A percentile compares a stretch with the other conserved stretches of the same genome.
These are phyloP conservation scores for Stichodactyla helianthus DNA, from an alignment of 64 coral and sea anemone genomes.

Conservation along the genomic window DNA sequence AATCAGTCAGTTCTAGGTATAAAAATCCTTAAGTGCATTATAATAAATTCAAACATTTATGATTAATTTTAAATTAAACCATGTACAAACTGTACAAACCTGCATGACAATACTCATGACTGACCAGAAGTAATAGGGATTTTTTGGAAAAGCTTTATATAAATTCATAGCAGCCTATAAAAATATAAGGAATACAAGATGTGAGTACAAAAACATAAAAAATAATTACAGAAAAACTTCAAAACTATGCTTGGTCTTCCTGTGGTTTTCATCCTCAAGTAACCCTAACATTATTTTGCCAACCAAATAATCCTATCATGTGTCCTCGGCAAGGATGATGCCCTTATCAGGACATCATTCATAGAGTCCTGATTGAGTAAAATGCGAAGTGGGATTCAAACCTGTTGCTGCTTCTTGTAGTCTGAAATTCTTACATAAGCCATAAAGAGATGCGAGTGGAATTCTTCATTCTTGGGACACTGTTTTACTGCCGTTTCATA, in stretches of 20 bases:
- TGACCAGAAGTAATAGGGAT: conserved; percentile 98
- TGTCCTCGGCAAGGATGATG: not conserved
- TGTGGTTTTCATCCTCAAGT: not conserved
- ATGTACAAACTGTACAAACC: conserved; percentile 23
- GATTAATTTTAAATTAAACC: too few relatives aligned
- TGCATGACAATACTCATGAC: conserved; percentile 97
- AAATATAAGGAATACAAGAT: not conserved
- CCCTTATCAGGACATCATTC: too few relatives aligned
- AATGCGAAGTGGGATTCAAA: not conserved
- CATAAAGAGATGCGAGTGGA: conserved; percentile 90
- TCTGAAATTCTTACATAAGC: conserved; percentile 86
- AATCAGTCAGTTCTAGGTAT: too few relatives aligned
- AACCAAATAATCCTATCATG: not conserved
- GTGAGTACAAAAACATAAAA: not conserved
- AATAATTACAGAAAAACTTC: not conserved
- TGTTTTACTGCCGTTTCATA: conserved; percentile 85
- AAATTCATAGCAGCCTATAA: conserved; percentile 89
- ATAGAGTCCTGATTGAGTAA: too few relatives aligned
- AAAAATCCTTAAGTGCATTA: too few relatives aligned
- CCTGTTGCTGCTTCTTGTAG: conserved; percentile 96
- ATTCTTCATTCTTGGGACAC: conserved; percentile 59
- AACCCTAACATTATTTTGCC: not conserved
- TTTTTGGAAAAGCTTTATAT: conserved; percentile 88
- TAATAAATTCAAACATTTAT: too few relatives aligned
- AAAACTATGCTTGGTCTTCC: not conserved